Evolutionary conservation across 2,888 invertebrate species (phyloP), one percentile per base, ranked within the genome.

Genomic region (Conchocele bisecta): DNA sequence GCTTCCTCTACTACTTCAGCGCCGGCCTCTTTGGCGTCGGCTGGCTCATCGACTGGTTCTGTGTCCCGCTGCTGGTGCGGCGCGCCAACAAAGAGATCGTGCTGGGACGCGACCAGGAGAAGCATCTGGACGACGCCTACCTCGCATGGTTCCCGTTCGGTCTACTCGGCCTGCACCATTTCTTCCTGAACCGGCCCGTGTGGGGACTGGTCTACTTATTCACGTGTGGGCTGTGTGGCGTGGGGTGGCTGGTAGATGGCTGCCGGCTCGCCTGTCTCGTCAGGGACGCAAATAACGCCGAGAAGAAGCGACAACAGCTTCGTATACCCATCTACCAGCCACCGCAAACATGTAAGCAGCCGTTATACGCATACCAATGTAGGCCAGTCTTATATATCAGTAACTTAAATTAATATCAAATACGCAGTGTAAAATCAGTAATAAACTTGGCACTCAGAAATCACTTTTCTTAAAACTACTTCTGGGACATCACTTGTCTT

Each of bases 41-140:
- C 15, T 87, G 83, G 82, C 33, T 87, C 0, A 67, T 79, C 15
- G 88, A 88, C 68, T 82, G 83, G 74, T 81, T 84, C 64, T 69
- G 88, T 24, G 68, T 84, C 20, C 78, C 80, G 6, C 44, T 66
- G 26, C 67, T 86, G 7, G 82, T 85, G n/a, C 65, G 70, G 20
- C 58, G 84, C 7, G 68, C 78, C 13, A 86, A 84, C 63, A 63
- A 64, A n/a, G 35, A 60, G n/a, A 66, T 61, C 31, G 51, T 65
- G 26, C 51, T 46, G 0, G 57, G 64, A 6, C 15, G 9, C 50
- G 70, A 35, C 28, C 53, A 56, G n/a, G 54, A 51, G n/a, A 79
- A 72, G 29, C 74, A 79, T 31, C 24, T 79, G 7, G 84, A 84
- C 42, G 84, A 84, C 24, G 83, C 79, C 6, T 84, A 84, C 48